Evolutionary conservation across 1,140 invertebrate genomes (phyloP).

Genomic region (Drosophila pectinifera): DNA sequence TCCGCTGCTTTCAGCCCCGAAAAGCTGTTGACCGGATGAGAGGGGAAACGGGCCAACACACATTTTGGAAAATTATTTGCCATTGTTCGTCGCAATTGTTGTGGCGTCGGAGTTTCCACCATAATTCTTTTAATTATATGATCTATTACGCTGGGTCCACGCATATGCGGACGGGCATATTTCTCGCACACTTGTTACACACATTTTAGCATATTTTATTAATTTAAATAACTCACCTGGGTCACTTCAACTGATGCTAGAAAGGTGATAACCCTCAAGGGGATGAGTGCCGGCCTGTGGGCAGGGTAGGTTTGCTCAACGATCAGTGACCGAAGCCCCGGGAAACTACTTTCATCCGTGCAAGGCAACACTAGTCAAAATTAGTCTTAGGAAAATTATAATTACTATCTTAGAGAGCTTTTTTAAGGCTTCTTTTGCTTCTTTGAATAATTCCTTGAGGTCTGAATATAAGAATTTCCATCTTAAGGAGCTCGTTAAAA

Average conservation of each 20-base stretch:
- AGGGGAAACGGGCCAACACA: constrained; percentile 45
- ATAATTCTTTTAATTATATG: constrained; percentile 84
- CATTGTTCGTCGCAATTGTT: constrained; percentile 74
- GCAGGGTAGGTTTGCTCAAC: constrained; percentile 50
- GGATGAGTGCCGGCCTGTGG: neutral
- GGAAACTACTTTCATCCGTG: constrained; percentile 49
- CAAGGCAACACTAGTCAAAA: constrained; percentile 16
- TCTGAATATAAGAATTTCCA: too few species aligned
- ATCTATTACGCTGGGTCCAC: constrained; percentile 67
- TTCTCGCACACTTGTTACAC: constrained; percentile 82
- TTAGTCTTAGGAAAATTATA: neutral
- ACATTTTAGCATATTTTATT: constrained; percentile 84
- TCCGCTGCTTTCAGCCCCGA: constrained; percentile 8
- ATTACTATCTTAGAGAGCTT: too few species aligned
- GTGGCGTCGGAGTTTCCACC: constrained; percentile 59
- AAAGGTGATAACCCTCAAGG: constrained; percentile 47
- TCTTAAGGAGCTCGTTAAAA: too few species aligned
- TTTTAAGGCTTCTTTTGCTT: neutral
- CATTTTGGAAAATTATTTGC: constrained; percentile 71
- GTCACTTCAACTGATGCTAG: constrained; percentile 54
- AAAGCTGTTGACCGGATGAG: constrained; percentile 51
- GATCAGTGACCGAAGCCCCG: constrained; percentile 69
- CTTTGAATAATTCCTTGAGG: too few species aligned
- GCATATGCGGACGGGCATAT: constrained; percentile 52
- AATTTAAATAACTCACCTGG: constrained; percentile 81